Percentiles rank a stretch among this genome's conserved stretches.
phyloP scores from a whole-genome alignment of 2,888 invertebrate species.

The Laspeyria flexula region DNA sequence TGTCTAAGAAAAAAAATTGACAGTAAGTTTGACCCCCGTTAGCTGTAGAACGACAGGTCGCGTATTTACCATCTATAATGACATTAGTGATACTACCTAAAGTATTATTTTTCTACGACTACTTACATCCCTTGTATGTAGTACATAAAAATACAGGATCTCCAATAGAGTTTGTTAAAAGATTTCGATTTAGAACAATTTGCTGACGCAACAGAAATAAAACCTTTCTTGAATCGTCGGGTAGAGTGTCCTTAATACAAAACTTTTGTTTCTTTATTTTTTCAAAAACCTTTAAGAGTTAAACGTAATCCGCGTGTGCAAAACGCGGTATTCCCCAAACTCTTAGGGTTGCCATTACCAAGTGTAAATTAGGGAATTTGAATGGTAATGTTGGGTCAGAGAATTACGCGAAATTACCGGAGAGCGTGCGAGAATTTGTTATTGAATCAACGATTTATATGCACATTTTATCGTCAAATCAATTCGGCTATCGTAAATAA shows the following conservation, averaged over 20 bases:
- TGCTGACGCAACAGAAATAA: background rate
- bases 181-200: background rate
- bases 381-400: slow-evolving; percentile 55
- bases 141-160: too few species aligned
- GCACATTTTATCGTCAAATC: slow-evolving; percentile 39
- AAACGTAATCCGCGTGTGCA: slow-evolving; percentile 27
- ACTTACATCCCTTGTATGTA: too few species aligned
- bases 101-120: too few species aligned
- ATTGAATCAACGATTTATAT: slow-evolving; percentile 49
- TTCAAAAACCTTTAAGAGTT: slow-evolving; percentile 6
- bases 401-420: slow-evolving; percentile 34
- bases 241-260: background rate
- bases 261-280: background rate
- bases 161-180: background rate
- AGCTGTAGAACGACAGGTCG: too few species aligned
- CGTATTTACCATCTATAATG: too few species aligned
- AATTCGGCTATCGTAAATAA: slow-evolving; percentile 42
- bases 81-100: too few species aligned
- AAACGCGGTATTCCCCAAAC: slow-evolving; percentile 32
- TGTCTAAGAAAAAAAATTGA: too few species aligned
- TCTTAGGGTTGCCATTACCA: slow-evolving; percentile 46
- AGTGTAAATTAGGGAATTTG: slow-evolving; percentile 59
- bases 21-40: too few species aligned
- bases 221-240: background rate
- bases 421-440: slow-evolving; percentile 45